Evolutionary conservation across 2,888 invertebrate species (phyloP).

Genomic region (Himalopsyche kuldschensis): DNA sequence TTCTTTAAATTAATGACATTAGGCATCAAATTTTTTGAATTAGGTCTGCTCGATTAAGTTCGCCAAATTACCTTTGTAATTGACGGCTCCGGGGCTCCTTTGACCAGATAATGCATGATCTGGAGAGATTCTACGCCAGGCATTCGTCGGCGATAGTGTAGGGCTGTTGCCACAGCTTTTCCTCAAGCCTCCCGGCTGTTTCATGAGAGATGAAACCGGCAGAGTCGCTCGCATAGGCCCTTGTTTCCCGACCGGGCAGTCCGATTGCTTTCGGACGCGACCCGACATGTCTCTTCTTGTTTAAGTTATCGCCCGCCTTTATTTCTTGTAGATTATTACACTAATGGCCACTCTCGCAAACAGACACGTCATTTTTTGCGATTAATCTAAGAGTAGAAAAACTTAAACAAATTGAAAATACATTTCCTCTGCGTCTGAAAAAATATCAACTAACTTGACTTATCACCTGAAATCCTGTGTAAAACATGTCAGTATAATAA

Average conservation of each 20-base stretch:
- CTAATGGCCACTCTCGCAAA: slow-evolving; percentile 17
- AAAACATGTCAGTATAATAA: background rate
- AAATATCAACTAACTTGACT: slow-evolving; percentile 16
- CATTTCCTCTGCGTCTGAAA: slow-evolving; percentile 18
- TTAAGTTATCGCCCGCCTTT: background rate
- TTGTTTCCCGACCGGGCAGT: slow-evolving; percentile 61
- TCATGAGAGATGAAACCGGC: slow-evolving; percentile 73
- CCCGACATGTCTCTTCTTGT: slow-evolving; percentile 54
- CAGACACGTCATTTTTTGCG: slow-evolving; percentile 21
- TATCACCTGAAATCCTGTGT: slow-evolving; percentile 18
- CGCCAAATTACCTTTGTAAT: slow-evolving; percentile 65
- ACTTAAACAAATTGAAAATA: slow-evolving; percentile 11
- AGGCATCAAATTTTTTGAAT: slow-evolving; percentile 16
- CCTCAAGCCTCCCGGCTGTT: slow-evolving; percentile 64
- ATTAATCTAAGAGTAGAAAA: slow-evolving; percentile 9
- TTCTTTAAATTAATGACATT: background rate
- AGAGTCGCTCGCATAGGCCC: slow-evolving; percentile 78
- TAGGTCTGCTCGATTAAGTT: background rate
- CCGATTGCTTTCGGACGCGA: slow-evolving; percentile 69
- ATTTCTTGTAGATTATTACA: slow-evolving; percentile 19
- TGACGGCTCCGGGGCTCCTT: slow-evolving; percentile 72
- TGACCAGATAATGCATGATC: slow-evolving; percentile 71
- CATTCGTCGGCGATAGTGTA: slow-evolving; percentile 66
- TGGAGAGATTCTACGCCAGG: slow-evolving; percentile 70
- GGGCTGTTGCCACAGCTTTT: slow-evolving; percentile 66